A percentile compares a stretch with the other conserved stretches of the same genome.
Evolutionary conservation across 2,797 vertebrate species (phyloP).

Genomic region (Cirrhinus molitorella): DNA sequence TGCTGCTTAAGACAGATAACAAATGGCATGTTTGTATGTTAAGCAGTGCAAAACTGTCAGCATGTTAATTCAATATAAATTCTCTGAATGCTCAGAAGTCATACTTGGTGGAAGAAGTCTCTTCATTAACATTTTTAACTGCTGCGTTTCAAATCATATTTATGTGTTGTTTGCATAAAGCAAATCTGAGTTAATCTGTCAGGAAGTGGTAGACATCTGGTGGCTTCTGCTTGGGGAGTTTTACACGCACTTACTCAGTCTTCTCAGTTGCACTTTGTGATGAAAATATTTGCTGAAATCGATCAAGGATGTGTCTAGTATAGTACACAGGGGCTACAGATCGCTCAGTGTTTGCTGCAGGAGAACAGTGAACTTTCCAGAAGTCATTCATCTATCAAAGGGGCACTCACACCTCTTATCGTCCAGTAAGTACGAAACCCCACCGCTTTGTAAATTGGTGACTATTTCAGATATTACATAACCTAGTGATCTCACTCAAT

Average conservation of each 20-base stretch:
- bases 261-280: constrained; percentile 41
- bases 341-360: constrained; percentile 22
- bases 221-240: constrained; percentile 50
- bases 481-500: neutral
- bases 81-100: constrained; percentile 30
- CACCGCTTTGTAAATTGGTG: neutral
- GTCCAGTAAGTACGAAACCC: constrained; percentile 3
- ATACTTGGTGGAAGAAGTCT: constrained; percentile 17
- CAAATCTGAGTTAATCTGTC: constrained; percentile 52
- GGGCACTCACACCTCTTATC: neutral
- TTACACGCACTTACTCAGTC: constrained; percentile 45
- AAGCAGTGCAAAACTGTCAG: constrained; percentile 17
- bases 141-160: constrained; percentile 27
- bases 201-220: constrained; percentile 54
- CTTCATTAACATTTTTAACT: constrained; percentile 43
- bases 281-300: constrained; percentile 27
- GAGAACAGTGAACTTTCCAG: constrained; percentile 6
- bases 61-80: neutral
- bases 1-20: neutral
- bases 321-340: constrained; percentile 3
- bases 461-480: constrained; percentile 18
- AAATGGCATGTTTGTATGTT: neutral
- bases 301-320: constrained; percentile 20
- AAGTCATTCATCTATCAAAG: neutral
- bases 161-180: constrained; percentile 44